Conservation (phyloP, 1,140 invertebrate species). For the Helicoverpa armigera region DNA sequence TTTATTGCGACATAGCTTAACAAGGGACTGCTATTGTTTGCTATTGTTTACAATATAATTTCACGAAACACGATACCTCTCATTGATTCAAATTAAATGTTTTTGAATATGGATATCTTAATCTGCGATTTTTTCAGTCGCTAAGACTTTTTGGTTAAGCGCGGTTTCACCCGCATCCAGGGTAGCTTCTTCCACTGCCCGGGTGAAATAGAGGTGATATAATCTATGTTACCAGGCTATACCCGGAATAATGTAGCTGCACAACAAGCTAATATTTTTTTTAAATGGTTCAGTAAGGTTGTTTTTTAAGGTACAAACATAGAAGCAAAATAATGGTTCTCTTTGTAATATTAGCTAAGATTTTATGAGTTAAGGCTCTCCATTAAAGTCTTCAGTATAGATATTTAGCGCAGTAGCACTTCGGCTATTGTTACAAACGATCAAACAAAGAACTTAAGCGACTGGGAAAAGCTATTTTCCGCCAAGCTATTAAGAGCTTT, state of each 20-base stretch:
- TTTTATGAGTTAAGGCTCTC: background rate
- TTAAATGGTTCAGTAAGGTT: too few relatives aligned
- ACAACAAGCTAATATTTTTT: too few relatives aligned
- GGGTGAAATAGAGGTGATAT: too few relatives aligned
- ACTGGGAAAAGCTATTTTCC: slow-evolving; percentile 33
- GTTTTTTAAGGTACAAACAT: too few relatives aligned
- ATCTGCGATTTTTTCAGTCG: too few relatives aligned
- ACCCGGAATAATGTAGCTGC: too few relatives aligned
- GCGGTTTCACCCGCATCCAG: too few relatives aligned
- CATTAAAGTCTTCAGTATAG: background rate
- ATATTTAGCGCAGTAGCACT: background rate
- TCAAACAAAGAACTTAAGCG: slow-evolving; percentile 31
- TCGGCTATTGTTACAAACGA: slow-evolving; percentile 31
- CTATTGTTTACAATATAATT: background rate
- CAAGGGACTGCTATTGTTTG: background rate
- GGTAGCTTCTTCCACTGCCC: too few relatives aligned
- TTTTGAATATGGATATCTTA: too few relatives aligned
- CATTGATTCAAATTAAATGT: background rate
- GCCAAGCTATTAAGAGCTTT: slow-evolving; percentile 22
- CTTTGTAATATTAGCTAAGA: background rate
- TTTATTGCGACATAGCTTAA: slow-evolving; percentile 17
- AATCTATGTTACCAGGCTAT: too few relatives aligned
- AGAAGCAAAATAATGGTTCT: too few relatives aligned
- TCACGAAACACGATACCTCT: background rate
- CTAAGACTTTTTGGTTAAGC: too few relatives aligned